Percentiles rank a stretch among this genome's conserved stretches.
phyloP scores from a whole-genome alignment of 2,113 vertebrate genomes.

The Atherinomorus stipes region DNA sequence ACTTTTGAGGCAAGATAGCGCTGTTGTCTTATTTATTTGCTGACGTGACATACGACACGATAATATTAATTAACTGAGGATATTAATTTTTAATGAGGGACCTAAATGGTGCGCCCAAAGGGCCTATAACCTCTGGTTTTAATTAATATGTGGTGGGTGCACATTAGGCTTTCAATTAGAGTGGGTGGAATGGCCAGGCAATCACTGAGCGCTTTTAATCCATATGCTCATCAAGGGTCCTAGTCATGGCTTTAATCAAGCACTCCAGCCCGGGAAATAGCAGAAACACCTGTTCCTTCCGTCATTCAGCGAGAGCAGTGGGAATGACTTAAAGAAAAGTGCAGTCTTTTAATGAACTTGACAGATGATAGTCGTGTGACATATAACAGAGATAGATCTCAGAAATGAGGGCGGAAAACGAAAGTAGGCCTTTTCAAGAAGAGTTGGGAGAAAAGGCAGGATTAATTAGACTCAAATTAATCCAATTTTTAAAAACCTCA shows the following conservation, averaged over 20 bases:
- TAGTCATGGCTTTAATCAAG: slow-evolving; percentile 82
- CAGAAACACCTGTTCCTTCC: slow-evolving; percentile 70
- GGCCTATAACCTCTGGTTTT: slow-evolving; percentile 85
- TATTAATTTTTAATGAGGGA: slow-evolving; percentile 86
- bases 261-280: slow-evolving; percentile 69
- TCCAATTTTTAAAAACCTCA: slow-evolving; percentile 64
- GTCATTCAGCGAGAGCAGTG: slow-evolving; percentile 59
- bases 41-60: slow-evolving; percentile 77
- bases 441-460: slow-evolving; percentile 46
- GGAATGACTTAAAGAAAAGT: slow-evolving; percentile 59
- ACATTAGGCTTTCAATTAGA: slow-evolving; percentile 86
- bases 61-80: slow-evolving; percentile 84
- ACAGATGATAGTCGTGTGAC: slow-evolving; percentile 62
- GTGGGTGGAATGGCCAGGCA: slow-evolving; percentile 76
- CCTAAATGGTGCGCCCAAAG: slow-evolving; percentile 81
- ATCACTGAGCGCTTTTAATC: slow-evolving; percentile 82
- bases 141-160: slow-evolving; percentile 84
- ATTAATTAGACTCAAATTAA: slow-evolving; percentile 81
- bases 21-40: slow-evolving; percentile 80
- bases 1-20: slow-evolving; percentile 33
- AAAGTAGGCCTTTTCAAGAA: slow-evolving; percentile 56
- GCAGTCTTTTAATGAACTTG: slow-evolving; percentile 72
- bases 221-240: slow-evolving; percentile 82
- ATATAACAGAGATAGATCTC: slow-evolving; percentile 54
- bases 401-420: slow-evolving; percentile 19